Evolutionary conservation across 2,888 invertebrate genomes (phyloP).

Genomic region (Aphidius colemani): DNA sequence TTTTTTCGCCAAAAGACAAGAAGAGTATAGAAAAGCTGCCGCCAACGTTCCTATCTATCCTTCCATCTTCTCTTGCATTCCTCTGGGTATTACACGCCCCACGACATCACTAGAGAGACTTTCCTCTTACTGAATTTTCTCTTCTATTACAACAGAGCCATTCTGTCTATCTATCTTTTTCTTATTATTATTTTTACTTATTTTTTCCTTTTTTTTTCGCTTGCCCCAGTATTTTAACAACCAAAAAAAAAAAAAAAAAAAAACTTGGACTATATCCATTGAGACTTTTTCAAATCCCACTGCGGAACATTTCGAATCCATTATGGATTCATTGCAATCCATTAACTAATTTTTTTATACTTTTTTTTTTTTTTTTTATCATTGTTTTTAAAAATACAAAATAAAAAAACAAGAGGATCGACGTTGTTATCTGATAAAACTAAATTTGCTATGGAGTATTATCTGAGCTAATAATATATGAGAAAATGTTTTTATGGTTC

Average conservation of each 20-base stretch:
- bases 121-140: slow-evolving; percentile 31
- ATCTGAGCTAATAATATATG: no score
- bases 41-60: slow-evolving; percentile 51
- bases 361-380: not conserved
- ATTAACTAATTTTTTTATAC: slow-evolving; percentile 58
- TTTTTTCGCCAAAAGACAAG: not conserved
- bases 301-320: slow-evolving; percentile 57
- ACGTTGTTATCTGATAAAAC: no score
- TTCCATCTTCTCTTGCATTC: slow-evolving; percentile 58
- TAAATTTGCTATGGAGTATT: no score
- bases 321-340: slow-evolving; percentile 60
- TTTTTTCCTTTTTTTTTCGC: slow-evolving; percentile 3
- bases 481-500: no score
- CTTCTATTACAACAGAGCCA: slow-evolving; percentile 2
- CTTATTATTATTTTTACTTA: not conserved
- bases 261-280: slow-evolving; percentile 28
- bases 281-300: slow-evolving; percentile 49
- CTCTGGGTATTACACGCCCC: slow-evolving; percentile 58
- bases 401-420: not conserved
- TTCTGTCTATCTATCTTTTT: slow-evolving; percentile 10
- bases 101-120: slow-evolving; percentile 37
- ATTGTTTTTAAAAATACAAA: slow-evolving; percentile 18
- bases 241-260: not conserved
- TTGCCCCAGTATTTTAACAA: not conserved
- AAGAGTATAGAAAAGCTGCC: slow-evolving; percentile 34